These are phyloP conservation scores for Ormyrus pomaceus DNA, from an alignment of 2,888 invertebrate species.

Conservation along the genomic window DNA sequence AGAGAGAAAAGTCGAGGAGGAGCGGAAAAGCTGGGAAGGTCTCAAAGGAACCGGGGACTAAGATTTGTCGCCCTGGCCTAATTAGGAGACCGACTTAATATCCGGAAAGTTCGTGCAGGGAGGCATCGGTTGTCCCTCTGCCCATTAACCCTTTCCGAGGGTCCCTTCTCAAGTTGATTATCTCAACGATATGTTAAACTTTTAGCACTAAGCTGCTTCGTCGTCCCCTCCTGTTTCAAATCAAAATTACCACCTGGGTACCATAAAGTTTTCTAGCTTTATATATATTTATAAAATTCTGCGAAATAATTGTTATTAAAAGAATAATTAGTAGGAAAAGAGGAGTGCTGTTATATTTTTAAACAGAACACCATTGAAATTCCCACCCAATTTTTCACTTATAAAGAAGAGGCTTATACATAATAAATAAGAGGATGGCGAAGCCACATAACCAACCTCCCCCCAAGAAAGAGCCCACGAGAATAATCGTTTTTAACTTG, in stretches of 20 bases:
- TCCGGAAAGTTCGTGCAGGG: constrained; percentile 35
- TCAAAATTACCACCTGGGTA: neutral
- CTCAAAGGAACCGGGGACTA: constrained; percentile 32
- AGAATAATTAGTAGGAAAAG: too few relatives aligned
- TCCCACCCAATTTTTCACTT: too few relatives aligned
- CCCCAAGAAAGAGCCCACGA: neutral
- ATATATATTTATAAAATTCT: too few relatives aligned
- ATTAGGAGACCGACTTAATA: constrained; percentile 55
- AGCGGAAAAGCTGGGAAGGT: constrained; percentile 11
- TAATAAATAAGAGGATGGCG: too few relatives aligned
- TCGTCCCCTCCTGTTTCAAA: neutral
- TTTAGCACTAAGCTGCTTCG: neutral
- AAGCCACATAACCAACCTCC: too few relatives aligned
- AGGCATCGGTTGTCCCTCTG: constrained; percentile 35
- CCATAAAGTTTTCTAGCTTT: too few relatives aligned
- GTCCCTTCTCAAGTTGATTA: constrained; percentile 40
- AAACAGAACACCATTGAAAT: too few relatives aligned
- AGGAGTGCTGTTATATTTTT: too few relatives aligned
- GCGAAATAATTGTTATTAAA: too few relatives aligned
- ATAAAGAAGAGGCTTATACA: too few relatives aligned
- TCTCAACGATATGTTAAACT: constrained; percentile 42
- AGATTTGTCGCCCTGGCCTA: constrained; percentile 54
- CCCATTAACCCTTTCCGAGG: constrained; percentile 35
- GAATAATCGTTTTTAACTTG: constrained; percentile 42
- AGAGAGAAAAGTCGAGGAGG: constrained; percentile 6